Evolutionary conservation across 2,113 vertebrate genomes (phyloP).

Genomic region (Cynopterus brachyotis): DNA sequence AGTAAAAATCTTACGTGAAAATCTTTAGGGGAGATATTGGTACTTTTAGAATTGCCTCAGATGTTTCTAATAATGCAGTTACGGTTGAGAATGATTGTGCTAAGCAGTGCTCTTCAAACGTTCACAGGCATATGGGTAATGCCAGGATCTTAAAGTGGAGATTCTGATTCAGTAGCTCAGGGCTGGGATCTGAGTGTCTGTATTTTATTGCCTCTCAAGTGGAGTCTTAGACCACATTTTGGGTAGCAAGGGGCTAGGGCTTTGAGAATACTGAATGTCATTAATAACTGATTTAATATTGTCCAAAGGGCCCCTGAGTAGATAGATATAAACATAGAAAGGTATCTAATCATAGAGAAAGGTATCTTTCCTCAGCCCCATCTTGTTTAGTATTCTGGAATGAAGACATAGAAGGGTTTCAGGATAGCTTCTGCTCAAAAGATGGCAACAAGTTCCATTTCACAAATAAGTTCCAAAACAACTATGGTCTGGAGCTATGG

Average conservation of each 20-base stretch:
- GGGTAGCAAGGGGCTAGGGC: not conserved
- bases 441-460: not conserved
- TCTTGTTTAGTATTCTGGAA: not conserved
- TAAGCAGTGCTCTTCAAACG: not conserved
- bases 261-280: not conserved
- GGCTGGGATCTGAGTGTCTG: not conserved
- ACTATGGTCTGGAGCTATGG: not conserved
- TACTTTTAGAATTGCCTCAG: not conserved
- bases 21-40: not conserved
- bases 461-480: not conserved
- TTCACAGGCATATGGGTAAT: not conserved
- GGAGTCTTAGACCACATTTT: not conserved
- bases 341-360: not conserved
- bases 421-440: not conserved
- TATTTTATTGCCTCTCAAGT: not conserved
- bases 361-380: not conserved
- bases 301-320: not conserved
- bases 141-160: not conserved
- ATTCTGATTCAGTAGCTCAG: not conserved
- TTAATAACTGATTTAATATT: not conserved
- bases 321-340: not conserved
- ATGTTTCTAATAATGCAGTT: not conserved
- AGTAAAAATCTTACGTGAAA: not conserved
- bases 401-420: not conserved
- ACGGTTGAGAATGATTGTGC: not conserved